Conservation (phyloP, 2,797 vertebrate species). For the Phylloscopus collybita region DNA sequence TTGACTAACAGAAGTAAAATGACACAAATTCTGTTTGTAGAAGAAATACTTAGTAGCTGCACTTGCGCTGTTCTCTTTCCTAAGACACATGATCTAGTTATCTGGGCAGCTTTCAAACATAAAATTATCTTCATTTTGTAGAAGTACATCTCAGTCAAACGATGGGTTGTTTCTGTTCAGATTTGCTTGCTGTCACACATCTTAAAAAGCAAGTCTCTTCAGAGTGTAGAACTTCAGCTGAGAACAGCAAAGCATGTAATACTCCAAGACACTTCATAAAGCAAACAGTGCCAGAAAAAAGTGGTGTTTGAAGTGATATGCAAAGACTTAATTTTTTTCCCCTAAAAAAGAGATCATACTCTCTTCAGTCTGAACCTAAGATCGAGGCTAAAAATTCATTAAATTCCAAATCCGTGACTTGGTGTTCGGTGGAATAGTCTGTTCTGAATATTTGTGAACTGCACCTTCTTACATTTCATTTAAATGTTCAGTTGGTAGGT, state of each 20-base stretch:
- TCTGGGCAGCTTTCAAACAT: not conserved
- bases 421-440: not conserved
- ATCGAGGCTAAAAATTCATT: not conserved
- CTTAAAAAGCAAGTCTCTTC: not conserved
- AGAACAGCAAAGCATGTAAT: not conserved
- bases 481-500: not conserved
- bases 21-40: not conserved
- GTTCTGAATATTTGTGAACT: not conserved
- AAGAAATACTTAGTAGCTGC: not conserved
- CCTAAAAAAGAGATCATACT: not conserved
- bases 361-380: not conserved
- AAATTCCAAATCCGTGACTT: not conserved
- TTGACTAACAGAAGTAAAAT: not conserved
- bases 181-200: not conserved
- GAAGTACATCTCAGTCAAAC: not conserved
- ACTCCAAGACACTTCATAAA: not conserved
- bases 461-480: not conserved
- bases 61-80: not conserved
- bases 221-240: not conserved
- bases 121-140: not conserved
- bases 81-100: not conserved
- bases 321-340: not conserved
- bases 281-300: not conserved
- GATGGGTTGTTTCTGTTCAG: not conserved
- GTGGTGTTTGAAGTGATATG: not conserved